phyloP scores from a whole-genome alignment of 2,113 vertebrate genomes.

The Callopanchax toddi region DNA sequence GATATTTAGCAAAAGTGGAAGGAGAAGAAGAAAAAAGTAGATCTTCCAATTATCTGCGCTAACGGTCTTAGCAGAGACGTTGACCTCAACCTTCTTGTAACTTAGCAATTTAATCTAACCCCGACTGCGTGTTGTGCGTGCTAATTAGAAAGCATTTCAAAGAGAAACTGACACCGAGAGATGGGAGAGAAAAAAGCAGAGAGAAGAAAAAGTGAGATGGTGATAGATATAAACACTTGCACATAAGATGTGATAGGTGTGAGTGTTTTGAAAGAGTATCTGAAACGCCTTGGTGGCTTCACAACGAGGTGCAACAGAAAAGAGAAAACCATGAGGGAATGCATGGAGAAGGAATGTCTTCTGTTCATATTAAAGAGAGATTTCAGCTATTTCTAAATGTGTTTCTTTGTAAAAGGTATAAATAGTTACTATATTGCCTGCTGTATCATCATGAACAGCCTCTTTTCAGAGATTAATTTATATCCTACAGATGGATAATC shows the following conservation, averaged over 20 bases:
- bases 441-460: too few relatives aligned
- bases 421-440: too few relatives aligned
- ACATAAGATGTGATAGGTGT: slow-evolving; percentile 46
- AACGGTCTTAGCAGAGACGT: slow-evolving; percentile 70
- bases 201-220: slow-evolving; percentile 14
- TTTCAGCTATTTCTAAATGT: too few relatives aligned
- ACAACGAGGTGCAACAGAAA: slow-evolving; percentile 11
- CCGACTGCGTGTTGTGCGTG: slow-evolving; percentile 56
- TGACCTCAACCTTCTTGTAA: slow-evolving; percentile 78
- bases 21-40: slow-evolving; percentile 15
- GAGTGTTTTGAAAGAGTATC: slow-evolving; percentile 41
- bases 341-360: not conserved
- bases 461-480: too few relatives aligned
- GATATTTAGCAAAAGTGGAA: slow-evolving; percentile 63
- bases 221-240: slow-evolving; percentile 56
- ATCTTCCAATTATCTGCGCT: slow-evolving; percentile 76
- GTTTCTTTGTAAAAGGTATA: too few relatives aligned
- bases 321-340: not conserved
- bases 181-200: slow-evolving; percentile 13
- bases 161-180: slow-evolving; percentile 62
- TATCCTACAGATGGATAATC: too few relatives aligned
- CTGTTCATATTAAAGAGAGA: not conserved
- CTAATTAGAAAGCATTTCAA: slow-evolving; percentile 79
- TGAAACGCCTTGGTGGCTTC: slow-evolving; percentile 27
- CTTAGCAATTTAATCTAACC: slow-evolving; percentile 81